These are phyloP conservation scores for Heterotilapia buettikoferi DNA, from an alignment of 2,113 vertebrate genomes.

Conservation along the genomic window DNA sequence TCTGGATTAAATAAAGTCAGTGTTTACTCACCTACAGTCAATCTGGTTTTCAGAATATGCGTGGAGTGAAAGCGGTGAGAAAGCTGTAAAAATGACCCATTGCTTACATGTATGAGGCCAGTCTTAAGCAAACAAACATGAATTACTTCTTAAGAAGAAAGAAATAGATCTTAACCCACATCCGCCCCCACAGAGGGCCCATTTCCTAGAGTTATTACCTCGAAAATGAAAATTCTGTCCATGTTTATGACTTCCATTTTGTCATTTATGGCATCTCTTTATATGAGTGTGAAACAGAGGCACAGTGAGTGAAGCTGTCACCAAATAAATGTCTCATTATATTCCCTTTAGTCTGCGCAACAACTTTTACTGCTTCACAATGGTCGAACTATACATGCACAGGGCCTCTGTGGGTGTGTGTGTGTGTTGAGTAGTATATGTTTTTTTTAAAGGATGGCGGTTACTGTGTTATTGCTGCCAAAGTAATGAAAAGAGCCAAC, in stretches of 20 bases:
- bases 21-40: slow-evolving; percentile 52
- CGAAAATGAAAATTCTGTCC: slow-evolving; percentile 14
- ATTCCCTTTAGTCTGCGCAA: slow-evolving; percentile 22
- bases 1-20: slow-evolving; percentile 47
- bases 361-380: not conserved
- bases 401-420: slow-evolving; percentile 16
- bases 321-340: slow-evolving; percentile 56
- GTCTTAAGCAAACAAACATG: not conserved
- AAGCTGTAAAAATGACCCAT: not conserved
- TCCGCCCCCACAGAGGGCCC: not conserved
- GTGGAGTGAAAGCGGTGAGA: not conserved
- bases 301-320: slow-evolving; percentile 43
- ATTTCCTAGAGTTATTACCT: not conserved
- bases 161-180: not conserved
- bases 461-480: slow-evolving; percentile 51
- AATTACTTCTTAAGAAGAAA: not conserved
- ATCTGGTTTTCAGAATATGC: not conserved
- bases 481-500: slow-evolving; percentile 45
- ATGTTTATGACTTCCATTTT: slow-evolving; percentile 20
- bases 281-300: slow-evolving; percentile 23
- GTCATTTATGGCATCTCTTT: slow-evolving; percentile 21
- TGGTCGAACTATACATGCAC: not conserved
- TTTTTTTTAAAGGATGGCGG: slow-evolving; percentile 30
- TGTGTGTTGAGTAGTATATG: slow-evolving; percentile 40
- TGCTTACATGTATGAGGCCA: not conserved